A percentile compares a stretch with the other conserved stretches of the same genome.
phyloP scores from a whole-genome alignment of 2,113 vertebrate genomes.

The Mirounga angustirostris region DNA sequence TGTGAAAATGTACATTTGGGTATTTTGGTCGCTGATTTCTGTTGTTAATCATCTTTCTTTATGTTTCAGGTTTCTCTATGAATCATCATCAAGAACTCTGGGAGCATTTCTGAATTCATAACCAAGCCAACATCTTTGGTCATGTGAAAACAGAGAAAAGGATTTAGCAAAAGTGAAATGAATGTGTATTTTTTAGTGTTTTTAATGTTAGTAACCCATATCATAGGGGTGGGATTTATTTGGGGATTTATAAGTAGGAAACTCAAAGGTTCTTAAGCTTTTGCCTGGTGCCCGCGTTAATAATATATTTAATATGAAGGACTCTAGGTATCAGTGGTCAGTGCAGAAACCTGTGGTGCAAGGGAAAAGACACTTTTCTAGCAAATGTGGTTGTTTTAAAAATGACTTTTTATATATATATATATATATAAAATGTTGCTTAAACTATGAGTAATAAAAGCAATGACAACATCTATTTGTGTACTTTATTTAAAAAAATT shows the following conservation, averaged over 20 bases:
- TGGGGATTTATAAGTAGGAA: background rate
- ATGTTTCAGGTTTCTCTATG: constrained; percentile 91
- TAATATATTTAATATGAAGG: background rate
- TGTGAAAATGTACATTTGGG: background rate
- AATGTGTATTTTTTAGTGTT: constrained; percentile 1
- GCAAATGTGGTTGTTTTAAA: background rate
- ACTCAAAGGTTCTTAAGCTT: background rate
- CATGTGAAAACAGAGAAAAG: constrained; percentile 1
- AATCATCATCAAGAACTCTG: constrained; percentile 90
- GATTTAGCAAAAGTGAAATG: background rate
- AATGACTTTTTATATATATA: background rate
- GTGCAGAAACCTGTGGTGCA: background rate
- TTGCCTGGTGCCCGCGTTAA: background rate
- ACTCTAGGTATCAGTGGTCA: background rate
- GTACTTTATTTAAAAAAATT: background rate
- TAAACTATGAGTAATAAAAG: constrained; percentile 33
- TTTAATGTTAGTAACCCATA: background rate
- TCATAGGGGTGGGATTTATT: background rate
- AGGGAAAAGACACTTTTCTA: background rate
- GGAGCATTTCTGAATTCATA: constrained; percentile 89
- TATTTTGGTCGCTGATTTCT: background rate
- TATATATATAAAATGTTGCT: background rate
- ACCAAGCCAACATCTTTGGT: background rate
- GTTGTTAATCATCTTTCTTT: constrained; percentile 42
- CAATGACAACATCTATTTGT: background rate